Evolutionary conservation across 2,113 vertebrate species (phyloP), one percentile per base, ranked within the genome.

Genomic region (Pollachius pollachius): DNA sequence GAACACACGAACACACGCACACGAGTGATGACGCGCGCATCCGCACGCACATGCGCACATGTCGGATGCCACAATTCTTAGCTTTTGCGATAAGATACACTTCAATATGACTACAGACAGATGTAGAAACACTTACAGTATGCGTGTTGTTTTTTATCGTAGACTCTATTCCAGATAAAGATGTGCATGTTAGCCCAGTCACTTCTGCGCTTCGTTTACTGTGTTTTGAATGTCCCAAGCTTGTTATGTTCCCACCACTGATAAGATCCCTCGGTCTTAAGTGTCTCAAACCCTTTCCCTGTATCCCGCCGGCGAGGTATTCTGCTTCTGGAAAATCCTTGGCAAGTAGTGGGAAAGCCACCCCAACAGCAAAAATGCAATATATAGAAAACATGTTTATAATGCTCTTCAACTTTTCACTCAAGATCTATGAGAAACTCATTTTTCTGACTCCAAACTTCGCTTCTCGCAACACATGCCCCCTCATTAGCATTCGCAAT

Each of bases 71-170:
- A 34, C 30, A 34, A 34, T 5, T 7, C 6, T 5, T 34, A 34
- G 30, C 30, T 34, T 34, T 48, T 12, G 11, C 8, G 41, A 48
- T 48, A 48, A 9, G 41, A 9, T 12, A 48, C 41, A 48, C 41
- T 48, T 48, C 41, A 9, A 17, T 54, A 17, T 57, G 54, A 57
- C n/a, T 57, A 16, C 5, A 57, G 54, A 13, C 16, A 17, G 54
- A 57, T 17, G 15, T 5, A 57, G 57, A 48, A 41, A 54, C 17
- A 80, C 94, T 94, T 85, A 95, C 94, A 84, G 87, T 85, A 81
- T 94, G 91, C 23, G 94, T 95, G 90, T 91, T 93, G 85, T 94
- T 94, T 1, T 41, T 66, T 67, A 96, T 90, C 54, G 66, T 66
- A 17, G 88, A 63, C 21, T 89, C 86, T 13, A 85, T 82, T 64